Evolutionary conservation across 1,140 invertebrate genomes (phyloP).

Genomic region (Eupristina koningsbergeri): DNA sequence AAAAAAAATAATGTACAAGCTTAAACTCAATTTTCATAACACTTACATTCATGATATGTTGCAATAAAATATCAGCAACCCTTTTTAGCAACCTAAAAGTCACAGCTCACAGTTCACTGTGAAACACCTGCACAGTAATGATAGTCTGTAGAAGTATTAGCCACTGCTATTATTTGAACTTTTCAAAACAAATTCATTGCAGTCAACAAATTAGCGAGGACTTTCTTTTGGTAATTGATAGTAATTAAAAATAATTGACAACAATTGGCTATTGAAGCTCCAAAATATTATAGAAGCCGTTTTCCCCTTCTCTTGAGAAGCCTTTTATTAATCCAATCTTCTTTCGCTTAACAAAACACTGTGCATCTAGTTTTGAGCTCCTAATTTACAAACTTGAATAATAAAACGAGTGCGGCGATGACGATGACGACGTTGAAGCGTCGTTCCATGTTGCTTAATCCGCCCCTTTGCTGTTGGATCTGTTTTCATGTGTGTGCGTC

Average conservation of each 20-base stretch:
- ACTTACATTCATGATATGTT: constrained; percentile 51
- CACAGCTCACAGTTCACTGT: background rate
- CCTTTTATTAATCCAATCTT: background rate
- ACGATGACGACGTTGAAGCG: background rate
- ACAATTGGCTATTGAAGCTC: constrained; percentile 26
- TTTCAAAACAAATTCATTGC: background rate
- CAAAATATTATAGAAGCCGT: background rate
- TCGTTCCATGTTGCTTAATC: background rate
- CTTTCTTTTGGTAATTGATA: constrained; percentile 47
- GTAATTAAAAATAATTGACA: constrained; percentile 45
- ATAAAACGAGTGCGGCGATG: background rate
- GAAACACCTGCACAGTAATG: constrained; percentile 10
- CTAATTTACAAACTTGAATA: background rate
- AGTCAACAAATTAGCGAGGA: constrained; percentile 28
- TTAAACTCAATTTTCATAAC: background rate
- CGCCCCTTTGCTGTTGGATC: constrained; percentile 12
- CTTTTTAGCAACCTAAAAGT: background rate
- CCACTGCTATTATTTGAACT: background rate
- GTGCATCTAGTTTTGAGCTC: background rate
- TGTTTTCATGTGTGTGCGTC: constrained; percentile 34
- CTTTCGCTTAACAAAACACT: background rate
- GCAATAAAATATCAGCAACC: constrained; percentile 29
- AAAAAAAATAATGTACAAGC: no score
- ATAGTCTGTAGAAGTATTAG: background rate
- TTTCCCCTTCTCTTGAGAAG: background rate